phyloP scores from a whole-genome alignment of 2,797 vertebrate species.

The Typhlichthys subterraneus region DNA sequence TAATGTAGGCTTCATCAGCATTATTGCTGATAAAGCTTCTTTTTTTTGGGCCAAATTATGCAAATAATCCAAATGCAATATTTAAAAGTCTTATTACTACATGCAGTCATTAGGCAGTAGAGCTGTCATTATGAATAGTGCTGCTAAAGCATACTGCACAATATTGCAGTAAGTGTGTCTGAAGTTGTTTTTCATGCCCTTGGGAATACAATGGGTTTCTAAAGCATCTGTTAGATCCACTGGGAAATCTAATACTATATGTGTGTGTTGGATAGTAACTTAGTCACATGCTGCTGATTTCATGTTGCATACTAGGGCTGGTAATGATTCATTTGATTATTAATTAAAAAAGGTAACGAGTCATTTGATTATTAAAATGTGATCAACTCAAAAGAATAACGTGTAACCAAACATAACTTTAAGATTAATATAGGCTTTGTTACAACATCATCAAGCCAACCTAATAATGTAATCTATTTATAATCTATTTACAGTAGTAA shows the following conservation, averaged over 20 bases:
- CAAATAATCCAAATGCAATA: too few species aligned
- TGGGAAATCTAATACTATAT: neutral
- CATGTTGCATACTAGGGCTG: neutral
- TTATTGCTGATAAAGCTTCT: too few species aligned
- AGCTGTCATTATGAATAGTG: neutral
- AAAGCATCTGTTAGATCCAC: neutral
- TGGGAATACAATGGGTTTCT: neutral
- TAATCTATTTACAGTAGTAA: too few species aligned
- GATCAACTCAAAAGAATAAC: too few species aligned
- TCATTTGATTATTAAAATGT: too few species aligned
- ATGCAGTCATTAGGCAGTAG: neutral
- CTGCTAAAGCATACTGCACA: neutral
- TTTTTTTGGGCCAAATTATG: too few species aligned
- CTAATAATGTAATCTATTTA: too few species aligned
- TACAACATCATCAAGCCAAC: too few species aligned
- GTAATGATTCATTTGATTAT: neutral
- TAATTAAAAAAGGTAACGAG: neutral
- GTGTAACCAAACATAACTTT: neutral
- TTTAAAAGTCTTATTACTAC: neutral
- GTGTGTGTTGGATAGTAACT: neutral
- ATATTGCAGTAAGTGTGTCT: neutral
- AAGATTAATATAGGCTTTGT: neutral
- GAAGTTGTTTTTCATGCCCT: neutral
- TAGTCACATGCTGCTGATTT: neutral
- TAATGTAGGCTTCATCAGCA: too few species aligned